Base-by-base conservation (phyloP, 2,888 invertebrate genomes). In the Calliphora vomitoria region DNA sequence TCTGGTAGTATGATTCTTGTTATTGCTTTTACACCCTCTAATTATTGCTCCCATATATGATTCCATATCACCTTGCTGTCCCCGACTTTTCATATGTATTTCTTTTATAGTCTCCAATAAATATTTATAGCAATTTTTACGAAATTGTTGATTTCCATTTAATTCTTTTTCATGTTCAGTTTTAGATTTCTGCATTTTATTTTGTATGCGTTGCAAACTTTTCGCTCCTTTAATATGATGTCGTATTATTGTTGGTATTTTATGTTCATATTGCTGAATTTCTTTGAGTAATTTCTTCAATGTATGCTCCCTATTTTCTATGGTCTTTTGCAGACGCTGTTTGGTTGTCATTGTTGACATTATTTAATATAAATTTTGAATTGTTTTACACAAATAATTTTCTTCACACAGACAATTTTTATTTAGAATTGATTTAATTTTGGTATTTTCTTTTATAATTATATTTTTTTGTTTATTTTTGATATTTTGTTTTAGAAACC, bases 71-170 rank as follows among this genome's bases (percentile, higher is more conserved):
- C 6, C 8, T 47, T 58, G 44, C 35, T 58, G 18, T 38, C n/a
- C 35, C 18, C 55, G 44, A 53, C 44, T 64, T 41, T 64, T 25
- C 2, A 13, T 4, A 68, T 47, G 60, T 62, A 74, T 58, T 15
- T 66, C 66, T 20, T 55, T 66, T n/a, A 82, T 44, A 6, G 44
- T 58, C 58, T 75, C 13, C 53, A 83, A 13, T 62, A 83, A 31
- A 62, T 76, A 76, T 69, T 71, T 69, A 31, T 53, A 83, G 18
- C 76, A 71, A 31, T 55, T 41, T 44, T 62, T 69, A 20, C 69
- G 62, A 53, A 76, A 53, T 69, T 64, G 20, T 44, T 20, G 58
- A 71, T 76, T 55, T 18, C 31, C 31, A 4, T 69, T n/a, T 0
- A 69, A 13, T 35, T 76, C 47, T 0, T 25, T 47, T 47, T 75